Evolutionary conservation across 2,113 vertebrate species (phyloP).

Genomic region (Lagenorhynchus albirostris): DNA sequence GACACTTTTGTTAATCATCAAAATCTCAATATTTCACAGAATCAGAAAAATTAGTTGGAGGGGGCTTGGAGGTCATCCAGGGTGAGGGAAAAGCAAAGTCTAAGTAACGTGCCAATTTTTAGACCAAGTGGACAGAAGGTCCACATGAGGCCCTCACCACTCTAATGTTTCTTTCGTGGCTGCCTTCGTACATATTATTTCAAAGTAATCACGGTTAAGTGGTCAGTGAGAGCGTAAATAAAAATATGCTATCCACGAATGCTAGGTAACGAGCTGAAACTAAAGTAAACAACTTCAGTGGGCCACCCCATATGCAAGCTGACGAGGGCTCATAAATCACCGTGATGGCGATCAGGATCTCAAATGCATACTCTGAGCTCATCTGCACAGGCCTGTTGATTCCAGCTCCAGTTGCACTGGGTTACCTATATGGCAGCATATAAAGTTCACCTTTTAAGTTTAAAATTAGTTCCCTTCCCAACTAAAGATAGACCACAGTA

Average conservation of each 20-base stretch:
- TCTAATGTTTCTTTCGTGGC: background rate
- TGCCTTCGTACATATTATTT: background rate
- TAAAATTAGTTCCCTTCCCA: constrained; percentile 63
- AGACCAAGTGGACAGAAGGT: background rate
- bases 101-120: background rate
- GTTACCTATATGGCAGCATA: constrained; percentile 65
- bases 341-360: constrained; percentile 64
- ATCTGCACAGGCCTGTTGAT: constrained; percentile 66
- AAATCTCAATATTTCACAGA: background rate
- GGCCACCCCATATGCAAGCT: constrained; percentile 40
- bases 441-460: constrained; percentile 67
- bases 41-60: constrained; percentile 6
- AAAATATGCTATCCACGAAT: constrained; percentile 47
- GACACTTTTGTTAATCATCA: background rate
- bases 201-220: background rate
- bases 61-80: background rate
- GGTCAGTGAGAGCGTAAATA: constrained; percentile 36
- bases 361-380: constrained; percentile 69
- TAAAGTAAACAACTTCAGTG: constrained; percentile 65
- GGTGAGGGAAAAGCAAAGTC: background rate
- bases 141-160: background rate
- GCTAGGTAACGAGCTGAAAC: constrained; percentile 65
- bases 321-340: constrained; percentile 74
- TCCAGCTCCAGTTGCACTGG: constrained; percentile 62
- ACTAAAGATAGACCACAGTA: constrained; percentile 21